Percentiles rank a stretch among this genome's conserved stretches.
These are phyloP conservation scores for Astreopora myriophthalma DNA, from an alignment of 64 coral and sea anemone species.

Conservation along the genomic window DNA sequence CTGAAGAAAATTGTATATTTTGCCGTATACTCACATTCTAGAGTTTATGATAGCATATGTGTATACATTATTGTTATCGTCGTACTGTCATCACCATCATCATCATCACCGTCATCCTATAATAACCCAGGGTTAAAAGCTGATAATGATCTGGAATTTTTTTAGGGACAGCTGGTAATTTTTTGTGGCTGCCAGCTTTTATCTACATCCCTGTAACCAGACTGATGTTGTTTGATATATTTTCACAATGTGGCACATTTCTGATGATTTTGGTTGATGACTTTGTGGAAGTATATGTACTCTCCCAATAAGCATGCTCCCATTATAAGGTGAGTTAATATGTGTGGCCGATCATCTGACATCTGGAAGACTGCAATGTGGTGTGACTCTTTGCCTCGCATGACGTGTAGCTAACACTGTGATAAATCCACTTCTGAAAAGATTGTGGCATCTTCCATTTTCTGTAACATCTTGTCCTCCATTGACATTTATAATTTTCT, in stretches of 20 bases:
- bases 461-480: slow-evolving; percentile 23
- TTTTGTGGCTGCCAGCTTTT: no score
- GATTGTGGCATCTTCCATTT: slow-evolving; percentile 34
- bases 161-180: no score
- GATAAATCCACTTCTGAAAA: slow-evolving; percentile 59
- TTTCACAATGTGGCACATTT: background rate
- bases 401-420: slow-evolving; percentile 41
- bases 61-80: no score
- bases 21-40: no score
- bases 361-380: slow-evolving; percentile 42
- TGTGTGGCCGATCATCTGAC: slow-evolving; percentile 12
- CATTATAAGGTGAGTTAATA: slow-evolving; percentile 8
- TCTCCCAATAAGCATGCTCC: background rate
- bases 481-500: slow-evolving; percentile 51
- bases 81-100: no score
- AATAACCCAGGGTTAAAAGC: no score
- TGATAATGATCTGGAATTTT: no score
- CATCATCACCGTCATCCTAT: no score
- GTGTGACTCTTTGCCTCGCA: slow-evolving; percentile 28
- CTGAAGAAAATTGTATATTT: no score
- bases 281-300: slow-evolving; percentile 32
- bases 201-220: no score
- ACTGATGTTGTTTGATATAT: slow-evolving; percentile 33
- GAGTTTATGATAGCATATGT: no score
- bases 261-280: slow-evolving; percentile 5